Base-by-base conservation (phyloP, 2,113 vertebrate species). In the Syrrhaptes paradoxus region DNA sequence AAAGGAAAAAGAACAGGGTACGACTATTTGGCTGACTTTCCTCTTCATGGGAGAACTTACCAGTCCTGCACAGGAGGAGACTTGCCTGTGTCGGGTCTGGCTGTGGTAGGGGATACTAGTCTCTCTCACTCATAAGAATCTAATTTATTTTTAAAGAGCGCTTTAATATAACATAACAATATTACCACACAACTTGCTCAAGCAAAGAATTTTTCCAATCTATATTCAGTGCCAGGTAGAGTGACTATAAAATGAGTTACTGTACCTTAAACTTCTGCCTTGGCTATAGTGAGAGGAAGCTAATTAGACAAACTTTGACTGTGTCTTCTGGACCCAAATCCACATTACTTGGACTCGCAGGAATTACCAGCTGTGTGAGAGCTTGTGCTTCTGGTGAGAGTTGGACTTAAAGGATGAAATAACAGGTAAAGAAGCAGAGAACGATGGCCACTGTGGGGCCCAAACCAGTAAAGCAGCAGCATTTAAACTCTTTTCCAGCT, bases 171-270 rank as follows among this genome's bases (percentile, higher is more conserved):
- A 76, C 94, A 91, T 95, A 97, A 96, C 90, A 95, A 88, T 88
- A 97, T 94, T 78, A 86, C 87, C 81, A 92, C 95, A 95, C 85
- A 83, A 75, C 96, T 98, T 86, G 95, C 95, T 97, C 92, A 85
- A 94, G 95, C 92, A 95, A 95, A 95, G 87, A 82, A 89, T 93
- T 96, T 98, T 96, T 97, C 96, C 92, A 92, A 91, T 97, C 97
- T 97, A 70, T 91, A 97, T 97, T 95, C 94, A 89, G 91, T 59
- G 94, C 95, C 93, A 92, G 93, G 51, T 55, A 93, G 66, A 52
- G 62, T 81, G 71, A 91, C 93, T 97, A 92, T 89, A 95, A 97
- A 98, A 96, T 95, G 89, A 97, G 75, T 96, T 97, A 93, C 70
- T 73, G 38, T 93, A 96, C 93, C 82, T 95, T 92, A 95, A 88